Evolutionary conservation across 2,888 invertebrate species (phyloP), one percentile per base, ranked within the genome.

Genomic region (Tetragonula carbonaria): DNA sequence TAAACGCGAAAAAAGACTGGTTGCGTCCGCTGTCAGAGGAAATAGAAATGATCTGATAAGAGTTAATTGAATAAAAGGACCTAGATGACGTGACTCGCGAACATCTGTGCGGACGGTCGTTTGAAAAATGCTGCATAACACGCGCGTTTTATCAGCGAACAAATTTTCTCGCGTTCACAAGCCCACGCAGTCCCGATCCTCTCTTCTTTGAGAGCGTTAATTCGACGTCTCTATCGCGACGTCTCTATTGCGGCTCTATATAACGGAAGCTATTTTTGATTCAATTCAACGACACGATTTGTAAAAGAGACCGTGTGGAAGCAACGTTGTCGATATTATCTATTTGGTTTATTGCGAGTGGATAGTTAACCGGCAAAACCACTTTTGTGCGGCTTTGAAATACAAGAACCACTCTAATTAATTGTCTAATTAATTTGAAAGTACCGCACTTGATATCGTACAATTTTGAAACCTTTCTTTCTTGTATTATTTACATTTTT

Each of bases 1-100:
- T 33, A 45, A 55, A 33, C 11, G 6, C 18, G 33, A n/a, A 59
- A 62, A 62, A 71, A 28, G 28, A 76, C 76, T 75, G 81, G 76
- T 81, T 73, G 33, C 0, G 23, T n/a, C 55, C 33, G 68, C 16
- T 28, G 57, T 57, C 57, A 33, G 33, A 63, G 76, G 68, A 83
- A 70, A 73, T 73, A 57, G 68, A 63, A 72, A 45, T 51, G 13
- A 33, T 16, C 55, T 23, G 76, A 81, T 76, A 72, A 51, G 73
- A 72, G 70, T 77, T 77, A 81, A 78, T 81, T 59, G 67, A 63
- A 62, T 59, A 63, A 74, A 50, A 63, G 57, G 38, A 72, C 50
- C 51, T 38, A 51, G 45, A 53, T n/a, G 65, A 70, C 59, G 21
- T 8, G 59, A 18, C 14, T 55, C 16, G n/a, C 2, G 4, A 28